Evolutionary conservation across 2,797 vertebrate species (phyloP).

Genomic region (Sparidentex hasta): DNA sequence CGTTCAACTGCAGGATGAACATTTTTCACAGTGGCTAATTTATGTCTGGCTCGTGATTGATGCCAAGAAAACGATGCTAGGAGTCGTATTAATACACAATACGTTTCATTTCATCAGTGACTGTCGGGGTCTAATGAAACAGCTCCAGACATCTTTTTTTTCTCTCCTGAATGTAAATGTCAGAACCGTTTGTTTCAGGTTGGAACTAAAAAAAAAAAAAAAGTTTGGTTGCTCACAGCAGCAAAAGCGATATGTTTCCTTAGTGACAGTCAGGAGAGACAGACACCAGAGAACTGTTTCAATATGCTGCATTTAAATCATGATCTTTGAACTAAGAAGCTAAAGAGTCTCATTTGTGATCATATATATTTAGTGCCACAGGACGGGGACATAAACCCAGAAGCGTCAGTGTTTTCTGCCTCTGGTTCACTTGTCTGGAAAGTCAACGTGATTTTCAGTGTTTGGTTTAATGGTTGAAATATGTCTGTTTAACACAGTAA

Average conservation of each 20-base stretch:
- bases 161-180: not conserved
- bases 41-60: not conserved
- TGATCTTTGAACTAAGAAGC: no score
- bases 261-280: not conserved
- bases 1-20: not conserved
- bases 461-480: no score
- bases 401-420: no score
- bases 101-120: conserved; percentile 1
- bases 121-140: conserved; percentile 14
- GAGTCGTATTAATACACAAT: not conserved
- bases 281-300: not conserved
- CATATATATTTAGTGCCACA: no score
- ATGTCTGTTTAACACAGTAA: no score
- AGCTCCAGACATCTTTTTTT: not conserved
- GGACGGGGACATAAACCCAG: no score
- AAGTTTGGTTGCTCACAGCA: not conserved
- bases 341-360: no score
- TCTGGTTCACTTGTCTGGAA: not conserved
- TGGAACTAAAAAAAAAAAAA: not conserved
- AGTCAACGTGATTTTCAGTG: no score
- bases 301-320: no score
- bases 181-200: not conserved
- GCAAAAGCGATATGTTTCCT: no score
- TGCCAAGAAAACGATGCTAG: not conserved
- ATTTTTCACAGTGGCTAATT: not conserved